phyloP scores from a whole-genome alignment of 2,797 vertebrate species.

The Allochrocebus solatus region DNA sequence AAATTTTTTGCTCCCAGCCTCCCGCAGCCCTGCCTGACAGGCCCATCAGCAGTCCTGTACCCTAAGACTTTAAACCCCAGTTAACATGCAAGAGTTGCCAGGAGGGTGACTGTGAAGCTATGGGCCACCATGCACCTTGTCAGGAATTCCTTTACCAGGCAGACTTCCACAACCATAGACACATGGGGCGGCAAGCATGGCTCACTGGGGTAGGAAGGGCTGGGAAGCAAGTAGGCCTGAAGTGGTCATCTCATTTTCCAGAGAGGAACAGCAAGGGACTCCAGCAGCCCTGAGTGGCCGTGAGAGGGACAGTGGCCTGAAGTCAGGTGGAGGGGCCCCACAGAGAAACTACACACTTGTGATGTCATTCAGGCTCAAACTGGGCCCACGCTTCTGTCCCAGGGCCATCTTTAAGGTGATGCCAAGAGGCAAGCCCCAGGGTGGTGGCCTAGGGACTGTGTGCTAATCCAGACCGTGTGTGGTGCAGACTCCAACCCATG shows the following conservation, averaged over 20 bases:
- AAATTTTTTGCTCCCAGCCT: neutral
- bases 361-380: neutral
- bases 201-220: neutral
- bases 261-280: neutral
- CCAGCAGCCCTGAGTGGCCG: neutral
- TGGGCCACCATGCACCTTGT: neutral
- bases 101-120: neutral
- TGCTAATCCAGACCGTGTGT: neutral
- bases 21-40: neutral
- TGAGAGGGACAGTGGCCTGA: neutral
- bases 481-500: neutral
- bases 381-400: neutral
- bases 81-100: neutral
- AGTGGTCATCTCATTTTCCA: neutral
- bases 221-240: neutral
- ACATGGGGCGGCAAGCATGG: rapidly evolving
- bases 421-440: neutral
- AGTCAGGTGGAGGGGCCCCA: neutral
- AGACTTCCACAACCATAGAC: neutral
- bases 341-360: neutral
- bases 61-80: neutral
- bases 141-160: neutral
- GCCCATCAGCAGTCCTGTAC: neutral
- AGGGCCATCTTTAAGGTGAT: neutral
- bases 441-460: too few relatives aligned